Evolutionary conservation across 1,140 invertebrate genomes (phyloP), one percentile per base, ranked within the genome.

Genomic region (Helicoverpa zea): DNA sequence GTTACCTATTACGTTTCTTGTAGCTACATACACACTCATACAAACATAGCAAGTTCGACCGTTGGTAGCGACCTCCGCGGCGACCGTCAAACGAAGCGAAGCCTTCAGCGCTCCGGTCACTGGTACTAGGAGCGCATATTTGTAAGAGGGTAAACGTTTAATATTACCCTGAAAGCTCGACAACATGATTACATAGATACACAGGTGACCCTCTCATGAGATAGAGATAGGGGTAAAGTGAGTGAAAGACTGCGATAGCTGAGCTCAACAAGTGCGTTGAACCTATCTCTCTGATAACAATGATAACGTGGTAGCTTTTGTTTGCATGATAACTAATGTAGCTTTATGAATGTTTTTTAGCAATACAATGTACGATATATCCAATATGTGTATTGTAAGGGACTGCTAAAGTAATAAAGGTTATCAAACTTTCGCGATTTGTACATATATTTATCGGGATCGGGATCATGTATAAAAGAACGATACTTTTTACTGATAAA

Each of bases 101-200:
- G 64, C 43, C 43, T 72, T 72, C 49, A 72, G 49, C 0, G 13
- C 49, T 75, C 16, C 54, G 29, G 52, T 73, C 70, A 51, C 11
- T 9, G 3, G 43, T 72, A 72, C 68, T 23, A 72, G 49, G 49
- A 54, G 2, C n/a, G 3, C 14, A 72, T 5, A 12, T 49, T 49
- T 7, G 0, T 2, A 49, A 49, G 43, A 18, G 43, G 64, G 14
- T 66, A 43, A 35, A 43, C 35, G 47, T 3, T 64, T 2, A 43
- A 4, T 13, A 30, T n/a, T 47, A 18, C 7, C 5, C 29, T 18
- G 16, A 14, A 64, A 16, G 30, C 29, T 35, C 7, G 29, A 35
- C n/a, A 16, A n/a, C 3, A 29, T 23, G 10, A 10, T 18, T 7
- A 1, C 11, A 23, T 18, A 18, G 10, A 9, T 7, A 58, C 16